These are phyloP conservation scores for Atlantisia rogersi DNA, from an alignment of 2,113 vertebrate genomes.

Conservation along the genomic window DNA sequence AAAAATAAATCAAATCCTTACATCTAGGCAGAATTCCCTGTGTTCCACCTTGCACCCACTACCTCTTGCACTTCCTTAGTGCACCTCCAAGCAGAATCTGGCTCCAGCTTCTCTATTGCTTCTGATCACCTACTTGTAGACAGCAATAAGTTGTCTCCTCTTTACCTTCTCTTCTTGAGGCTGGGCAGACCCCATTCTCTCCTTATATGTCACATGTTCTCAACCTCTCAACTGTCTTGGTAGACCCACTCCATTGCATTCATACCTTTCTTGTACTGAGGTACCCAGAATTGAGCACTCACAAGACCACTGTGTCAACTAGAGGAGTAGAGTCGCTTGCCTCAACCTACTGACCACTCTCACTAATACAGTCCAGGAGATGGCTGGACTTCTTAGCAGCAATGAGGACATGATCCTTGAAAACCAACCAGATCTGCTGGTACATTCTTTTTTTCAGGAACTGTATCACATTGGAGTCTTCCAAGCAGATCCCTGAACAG, in stretches of 20 bases:
- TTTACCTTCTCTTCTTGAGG: neutral
- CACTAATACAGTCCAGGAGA: neutral
- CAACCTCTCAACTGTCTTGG: neutral
- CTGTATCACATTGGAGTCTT: neutral
- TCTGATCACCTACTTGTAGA: neutral
- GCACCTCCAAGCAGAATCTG: neutral
- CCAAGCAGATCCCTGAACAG: neutral
- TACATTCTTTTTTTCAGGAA: neutral
- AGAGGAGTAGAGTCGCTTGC: neutral
- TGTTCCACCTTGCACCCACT: neutral
- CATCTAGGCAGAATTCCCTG: neutral
- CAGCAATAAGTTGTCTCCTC: neutral
- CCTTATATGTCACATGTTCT: neutral
- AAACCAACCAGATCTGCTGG: neutral
- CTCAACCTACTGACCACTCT: neutral
- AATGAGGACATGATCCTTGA: neutral
- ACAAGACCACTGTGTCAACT: neutral
- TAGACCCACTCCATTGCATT: fast-evolving
- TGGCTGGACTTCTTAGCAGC: neutral
- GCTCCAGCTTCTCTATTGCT: neutral
- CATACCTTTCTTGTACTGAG: neutral
- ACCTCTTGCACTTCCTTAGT: neutral
- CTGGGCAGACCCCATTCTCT: neutral
- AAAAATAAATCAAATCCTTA: neutral
- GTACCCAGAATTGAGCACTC: neutral